Percentiles rank a stretch among this genome's conserved stretches.
phyloP scores from a whole-genome alignment of 2,888 invertebrate genomes.

The Cheilosia grossa region DNA sequence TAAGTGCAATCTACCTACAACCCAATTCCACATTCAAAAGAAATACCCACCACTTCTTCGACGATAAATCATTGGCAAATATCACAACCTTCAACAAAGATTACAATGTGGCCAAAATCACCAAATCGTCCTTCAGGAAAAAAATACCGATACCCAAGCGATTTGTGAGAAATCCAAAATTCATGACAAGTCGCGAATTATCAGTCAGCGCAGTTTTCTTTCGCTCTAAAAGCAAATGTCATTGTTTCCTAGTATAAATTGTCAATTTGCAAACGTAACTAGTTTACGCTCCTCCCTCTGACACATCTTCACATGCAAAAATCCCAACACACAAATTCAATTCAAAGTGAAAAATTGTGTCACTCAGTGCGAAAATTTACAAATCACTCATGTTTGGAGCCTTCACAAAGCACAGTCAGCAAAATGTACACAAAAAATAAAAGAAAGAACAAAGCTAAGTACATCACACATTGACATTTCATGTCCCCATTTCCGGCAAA shows the following conservation, averaged over 20 bases:
- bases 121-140: not conserved
- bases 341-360: constrained; percentile 72
- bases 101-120: constrained; percentile 16
- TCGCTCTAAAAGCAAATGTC: constrained; percentile 12
- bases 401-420: constrained; percentile 26
- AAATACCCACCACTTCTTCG: too few relatives aligned
- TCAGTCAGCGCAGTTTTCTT: not conserved
- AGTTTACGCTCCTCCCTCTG: constrained; percentile 38
- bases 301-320: constrained; percentile 38
- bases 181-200: constrained; percentile 39
- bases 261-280: constrained; percentile 69
- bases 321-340: constrained; percentile 63
- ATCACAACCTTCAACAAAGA: not conserved
- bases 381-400: constrained; percentile 63
- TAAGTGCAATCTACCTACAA: too few relatives aligned
- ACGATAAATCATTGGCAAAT: not conserved
- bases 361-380: constrained; percentile 61
- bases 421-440: not conserved
- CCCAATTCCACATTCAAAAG: too few relatives aligned
- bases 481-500: constrained; percentile 55
- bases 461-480: constrained; percentile 62
- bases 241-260: constrained; percentile 53
- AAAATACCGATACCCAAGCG: not conserved
- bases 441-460: constrained; percentile 50
- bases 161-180: constrained; percentile 29